Conservation (phyloP, 2,888 invertebrate genomes). For the Agelastica alni region DNA sequence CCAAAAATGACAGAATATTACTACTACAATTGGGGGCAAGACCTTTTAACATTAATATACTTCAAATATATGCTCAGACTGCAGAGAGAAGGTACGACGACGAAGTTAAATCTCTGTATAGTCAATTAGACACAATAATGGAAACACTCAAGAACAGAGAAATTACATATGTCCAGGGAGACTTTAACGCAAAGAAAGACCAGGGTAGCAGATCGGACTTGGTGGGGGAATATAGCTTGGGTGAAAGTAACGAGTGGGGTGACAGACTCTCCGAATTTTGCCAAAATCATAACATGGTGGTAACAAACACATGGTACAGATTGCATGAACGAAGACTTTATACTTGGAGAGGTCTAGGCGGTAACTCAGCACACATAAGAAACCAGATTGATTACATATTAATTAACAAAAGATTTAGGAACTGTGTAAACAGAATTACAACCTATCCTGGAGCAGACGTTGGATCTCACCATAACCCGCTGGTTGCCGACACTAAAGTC, state of each 20-base stretch:
- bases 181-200: neutral
- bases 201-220: neutral
- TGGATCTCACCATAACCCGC: no score
- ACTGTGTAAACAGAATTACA: constrained; percentile 23
- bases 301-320: no score
- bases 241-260: neutral
- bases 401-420: no score
- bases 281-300: no score
- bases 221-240: neutral
- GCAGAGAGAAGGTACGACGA: no score
- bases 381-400: constrained; percentile 39
- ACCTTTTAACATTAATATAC: neutral
- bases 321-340: neutral
- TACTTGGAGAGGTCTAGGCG: neutral
- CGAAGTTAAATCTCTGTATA: no score
- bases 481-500: no score
- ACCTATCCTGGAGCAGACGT: constrained; percentile 33
- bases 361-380: no score
- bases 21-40: no score
- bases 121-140: no score
- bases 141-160: neutral
- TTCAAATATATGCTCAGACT: neutral
- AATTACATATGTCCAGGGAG: neutral
- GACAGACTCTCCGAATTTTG: no score
- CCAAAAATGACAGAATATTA: neutral